These are phyloP conservation scores for Lateolabrax maculatus DNA, from an alignment of 2,797 vertebrate genomes.

Conservation along the genomic window DNA sequence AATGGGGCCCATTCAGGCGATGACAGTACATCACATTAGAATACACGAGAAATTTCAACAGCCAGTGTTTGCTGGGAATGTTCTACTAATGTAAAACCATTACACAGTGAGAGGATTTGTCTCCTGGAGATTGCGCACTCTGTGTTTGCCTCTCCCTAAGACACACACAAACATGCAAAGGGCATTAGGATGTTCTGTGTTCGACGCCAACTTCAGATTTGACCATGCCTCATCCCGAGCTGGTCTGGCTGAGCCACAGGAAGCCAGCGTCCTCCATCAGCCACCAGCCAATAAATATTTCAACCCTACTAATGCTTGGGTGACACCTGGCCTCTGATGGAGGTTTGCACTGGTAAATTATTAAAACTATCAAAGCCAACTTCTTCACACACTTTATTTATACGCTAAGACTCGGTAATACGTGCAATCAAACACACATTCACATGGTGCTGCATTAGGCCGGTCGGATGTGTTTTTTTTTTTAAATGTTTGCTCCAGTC, in stretches of 20 bases:
- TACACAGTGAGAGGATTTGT: conserved; percentile 71
- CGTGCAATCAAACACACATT: conserved; percentile 43
- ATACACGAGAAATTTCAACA: conserved; percentile 58
- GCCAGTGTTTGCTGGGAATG: conserved; percentile 63
- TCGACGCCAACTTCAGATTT: conserved; percentile 67
- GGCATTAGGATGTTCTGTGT: conserved; percentile 66
- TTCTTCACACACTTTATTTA: conserved; percentile 83
- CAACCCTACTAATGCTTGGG: conserved; percentile 85
- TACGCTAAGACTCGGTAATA: conserved; percentile 67
- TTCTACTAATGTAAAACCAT: conserved; percentile 73
- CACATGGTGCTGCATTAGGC: conserved; percentile 3
- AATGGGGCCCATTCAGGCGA: conserved; percentile 56
- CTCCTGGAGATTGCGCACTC: conserved; percentile 36
- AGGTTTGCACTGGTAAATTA: conserved; percentile 90
- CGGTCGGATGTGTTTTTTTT: conserved; percentile 5
- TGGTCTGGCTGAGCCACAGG: conserved; percentile 62
- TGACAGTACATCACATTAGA: conserved; percentile 54
- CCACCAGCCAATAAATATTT: conserved; percentile 89
- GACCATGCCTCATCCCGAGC: conserved; percentile 64
- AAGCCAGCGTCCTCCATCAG: conserved; percentile 80
- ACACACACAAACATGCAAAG: conserved; percentile 43
- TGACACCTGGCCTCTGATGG: conserved; percentile 86
- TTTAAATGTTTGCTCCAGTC: conserved; percentile 56
- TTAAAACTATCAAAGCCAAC: conserved; percentile 85
- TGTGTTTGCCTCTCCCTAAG: conserved; percentile 18